These are phyloP conservation scores for Florisuga fusca DNA, from an alignment of 2,797 vertebrate species.

Conservation along the genomic window DNA sequence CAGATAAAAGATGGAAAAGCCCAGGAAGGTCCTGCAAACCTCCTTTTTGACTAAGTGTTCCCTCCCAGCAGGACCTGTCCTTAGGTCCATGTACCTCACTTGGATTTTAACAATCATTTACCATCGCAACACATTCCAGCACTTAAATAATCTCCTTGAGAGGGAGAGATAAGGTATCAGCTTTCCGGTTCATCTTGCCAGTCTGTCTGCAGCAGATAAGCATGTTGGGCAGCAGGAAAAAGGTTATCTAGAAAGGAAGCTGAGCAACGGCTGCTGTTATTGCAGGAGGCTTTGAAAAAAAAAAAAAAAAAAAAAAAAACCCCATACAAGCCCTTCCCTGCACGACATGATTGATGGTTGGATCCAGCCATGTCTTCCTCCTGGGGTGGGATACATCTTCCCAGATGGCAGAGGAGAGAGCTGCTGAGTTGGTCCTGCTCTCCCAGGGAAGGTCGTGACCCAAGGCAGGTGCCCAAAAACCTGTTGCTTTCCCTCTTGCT, in stretches of 20 bases:
- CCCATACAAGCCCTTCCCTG: constrained; percentile 21
- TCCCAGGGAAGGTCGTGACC: neutral
- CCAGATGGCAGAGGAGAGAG: neutral
- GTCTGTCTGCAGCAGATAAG: constrained; percentile 64
- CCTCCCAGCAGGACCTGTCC: neutral
- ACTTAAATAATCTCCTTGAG: constrained; percentile 59
- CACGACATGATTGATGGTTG: constrained; percentile 2
- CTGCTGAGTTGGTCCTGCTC: neutral
- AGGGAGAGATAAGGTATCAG: constrained; percentile 54
- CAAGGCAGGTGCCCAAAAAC: constrained; percentile 41
- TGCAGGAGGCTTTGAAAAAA: constrained; percentile 61
- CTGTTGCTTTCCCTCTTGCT: neutral
- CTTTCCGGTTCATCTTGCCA: constrained; percentile 67
- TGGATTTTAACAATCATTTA: constrained; percentile 46
- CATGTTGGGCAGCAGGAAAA: constrained; percentile 62
- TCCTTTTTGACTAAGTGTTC: neutral
- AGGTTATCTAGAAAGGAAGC: constrained; percentile 71
- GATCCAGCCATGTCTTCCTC: constrained; percentile 49
- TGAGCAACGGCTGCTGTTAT: constrained; percentile 21
- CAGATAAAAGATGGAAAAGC: neutral
- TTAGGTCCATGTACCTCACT: neutral
- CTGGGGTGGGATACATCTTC: neutral
- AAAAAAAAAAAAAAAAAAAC: neutral
- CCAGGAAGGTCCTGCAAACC: neutral
- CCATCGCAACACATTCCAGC: constrained; percentile 65